Percentiles rank a stretch among this genome's conserved stretches.
Evolutionary conservation across 2,888 invertebrate species (phyloP).

Genomic region (Plagodis pulveraria): DNA sequence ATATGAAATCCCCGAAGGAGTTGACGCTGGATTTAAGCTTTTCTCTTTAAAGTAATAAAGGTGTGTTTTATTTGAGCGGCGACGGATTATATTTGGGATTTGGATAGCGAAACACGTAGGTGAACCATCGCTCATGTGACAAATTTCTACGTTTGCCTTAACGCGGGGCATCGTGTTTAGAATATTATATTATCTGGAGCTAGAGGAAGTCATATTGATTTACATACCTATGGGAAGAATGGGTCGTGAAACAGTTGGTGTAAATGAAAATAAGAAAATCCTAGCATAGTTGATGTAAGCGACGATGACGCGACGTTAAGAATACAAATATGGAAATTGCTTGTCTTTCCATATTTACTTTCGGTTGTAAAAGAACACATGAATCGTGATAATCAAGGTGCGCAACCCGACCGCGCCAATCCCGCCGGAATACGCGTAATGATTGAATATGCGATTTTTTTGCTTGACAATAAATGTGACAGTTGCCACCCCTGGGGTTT

Average conservation of each 20-base stretch:
- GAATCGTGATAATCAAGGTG: constrained; percentile 19
- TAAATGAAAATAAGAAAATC: constrained; percentile 37
- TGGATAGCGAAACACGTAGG: constrained; percentile 82
- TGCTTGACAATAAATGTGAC: constrained; percentile 60
- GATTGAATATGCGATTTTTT: constrained; percentile 55
- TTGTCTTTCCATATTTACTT: neutral
- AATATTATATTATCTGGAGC: constrained; percentile 73
- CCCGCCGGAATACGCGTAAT: constrained; percentile 45
- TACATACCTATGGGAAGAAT: constrained; percentile 71
- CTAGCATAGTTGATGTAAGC: too few species aligned
- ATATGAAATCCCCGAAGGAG: constrained; percentile 70
- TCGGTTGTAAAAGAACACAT: neutral
- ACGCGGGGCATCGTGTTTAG: constrained; percentile 81
- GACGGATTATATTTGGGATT: constrained; percentile 82
- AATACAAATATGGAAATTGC: neutral
- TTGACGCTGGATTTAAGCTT: constrained; percentile 77
- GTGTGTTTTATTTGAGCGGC: constrained; percentile 80
- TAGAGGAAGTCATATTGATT: constrained; percentile 75
- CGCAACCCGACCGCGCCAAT: constrained; percentile 19
- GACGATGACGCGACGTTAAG: too few species aligned
- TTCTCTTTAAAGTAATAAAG: constrained; percentile 83
- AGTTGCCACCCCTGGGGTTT: constrained; percentile 60
- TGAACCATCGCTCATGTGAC: constrained; percentile 85
- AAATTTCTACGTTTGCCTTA: constrained; percentile 85
- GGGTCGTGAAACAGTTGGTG: constrained; percentile 44